Conservation (phyloP, 2,888 invertebrate species). For the Synergus itoensis region DNA sequence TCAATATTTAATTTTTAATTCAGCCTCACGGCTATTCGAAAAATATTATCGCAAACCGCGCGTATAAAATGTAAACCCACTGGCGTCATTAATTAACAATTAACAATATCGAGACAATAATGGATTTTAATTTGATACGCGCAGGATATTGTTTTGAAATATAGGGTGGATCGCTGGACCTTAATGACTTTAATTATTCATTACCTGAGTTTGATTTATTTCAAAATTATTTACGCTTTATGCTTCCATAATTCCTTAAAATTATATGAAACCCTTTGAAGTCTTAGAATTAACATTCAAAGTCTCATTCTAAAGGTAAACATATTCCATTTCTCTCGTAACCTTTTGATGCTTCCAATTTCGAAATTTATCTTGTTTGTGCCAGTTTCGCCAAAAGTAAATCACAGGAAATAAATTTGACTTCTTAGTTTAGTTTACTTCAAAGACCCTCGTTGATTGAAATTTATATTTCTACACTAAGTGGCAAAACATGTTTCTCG, state of each 20-base stretch:
- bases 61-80: background rate
- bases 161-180: background rate
- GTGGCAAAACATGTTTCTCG: background rate
- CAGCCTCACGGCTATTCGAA: background rate
- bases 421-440: background rate
- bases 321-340: no score
- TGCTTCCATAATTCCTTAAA: no score
- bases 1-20: background rate
- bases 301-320: no score
- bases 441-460: background rate
- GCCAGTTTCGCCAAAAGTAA: no score
- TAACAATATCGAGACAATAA: constrained; percentile 1
- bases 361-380: no score
- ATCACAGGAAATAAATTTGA: no score
- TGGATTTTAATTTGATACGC: constrained; percentile 9
- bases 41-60: background rate
- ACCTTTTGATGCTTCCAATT: no score
- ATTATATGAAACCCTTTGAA: no score
- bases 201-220: no score
- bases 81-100: constrained; percentile 1
- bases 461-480: background rate
- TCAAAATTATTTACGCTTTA: no score
- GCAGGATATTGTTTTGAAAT: constrained; percentile 19
- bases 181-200: no score
- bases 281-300: no score